These are phyloP conservation scores for Musca domestica DNA, from an alignment of 1,140 invertebrate genomes.

Conservation along the genomic window DNA sequence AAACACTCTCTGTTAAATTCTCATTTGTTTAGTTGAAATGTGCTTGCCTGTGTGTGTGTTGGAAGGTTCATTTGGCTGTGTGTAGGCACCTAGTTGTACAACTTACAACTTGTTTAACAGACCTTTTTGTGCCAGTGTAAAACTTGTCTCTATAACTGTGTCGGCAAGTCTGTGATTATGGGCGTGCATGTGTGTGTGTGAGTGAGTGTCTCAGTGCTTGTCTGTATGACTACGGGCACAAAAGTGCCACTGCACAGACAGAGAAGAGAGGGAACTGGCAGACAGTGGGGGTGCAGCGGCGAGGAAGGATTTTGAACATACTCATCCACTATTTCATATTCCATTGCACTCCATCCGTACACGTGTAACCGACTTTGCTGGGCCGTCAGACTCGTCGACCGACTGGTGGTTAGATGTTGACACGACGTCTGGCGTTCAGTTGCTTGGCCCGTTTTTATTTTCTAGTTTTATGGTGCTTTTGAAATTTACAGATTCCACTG, in stretches of 20 bases:
- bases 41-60: not conserved
- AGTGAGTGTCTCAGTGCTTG: not conserved
- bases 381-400: conserved; percentile 3
- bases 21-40: conserved; percentile 9
- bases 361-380: conserved; percentile 9
- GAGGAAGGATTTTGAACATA: too few relatives aligned
- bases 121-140: not conserved
- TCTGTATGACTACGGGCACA: too few relatives aligned
- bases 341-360: conserved; percentile 8
- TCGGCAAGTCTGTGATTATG: not conserved
- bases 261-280: too few relatives aligned
- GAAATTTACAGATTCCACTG: conserved; percentile 11
- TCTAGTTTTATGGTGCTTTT: conserved; percentile 6
- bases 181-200: not conserved
- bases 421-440: conserved; percentile 4
- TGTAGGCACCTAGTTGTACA: not conserved
- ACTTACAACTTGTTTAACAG: too few relatives aligned
- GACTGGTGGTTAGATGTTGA: conserved; percentile 11
- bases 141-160: conserved; percentile 9
- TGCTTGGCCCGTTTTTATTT: conserved; percentile 16
- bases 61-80: not conserved
- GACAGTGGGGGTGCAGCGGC: too few relatives aligned
- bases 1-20: conserved; percentile 17
- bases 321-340: conserved; percentile 11
- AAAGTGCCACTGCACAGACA: too few relatives aligned